Base-by-base conservation (phyloP, 30 jellyfish, hydroid and myxozoan species). In the Aurelia sp. region DNA sequence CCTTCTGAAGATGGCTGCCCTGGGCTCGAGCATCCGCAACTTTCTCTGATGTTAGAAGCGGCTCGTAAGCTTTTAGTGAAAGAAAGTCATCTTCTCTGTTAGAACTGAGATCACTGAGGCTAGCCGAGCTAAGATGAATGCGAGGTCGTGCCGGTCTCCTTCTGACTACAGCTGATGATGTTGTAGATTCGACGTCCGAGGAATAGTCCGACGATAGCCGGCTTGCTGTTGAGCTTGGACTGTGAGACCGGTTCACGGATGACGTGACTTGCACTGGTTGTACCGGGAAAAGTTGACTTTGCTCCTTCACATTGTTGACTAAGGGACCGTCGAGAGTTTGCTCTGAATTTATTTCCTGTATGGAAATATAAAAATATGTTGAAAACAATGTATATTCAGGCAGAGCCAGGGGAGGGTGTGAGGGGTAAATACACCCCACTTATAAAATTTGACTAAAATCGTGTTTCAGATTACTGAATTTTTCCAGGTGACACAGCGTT, bases 81-180 rank as follows among this genome's bases (percentile, higher is more conserved):
- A 70, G 63, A 11, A 57, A 24, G 18, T 58, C 88, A 8, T 73
- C 93, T 10, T 72, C 93, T 33, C 66, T 84, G 40, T 78, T 67
- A 40, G 67, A 44, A 9, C 55, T 75, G 55, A 84, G 82, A 67
- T 88, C 91, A 30, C 90, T 78, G 47, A 88, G 71, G 52, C 89
- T 88, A 22, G 89, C 91, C 22, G 89, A 88, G 71, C 96, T 88
- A 20, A 88, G 85, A 76, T 74, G 86, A 77, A 88, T 76, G 15
- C 71, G 79, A 21, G 96, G 96, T 53, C 72, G 70, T 18, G 87
- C 90, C 17, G 96, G 96, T 35, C 96, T 77, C 78, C 84, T 78
- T 61, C 69, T 70, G 27, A 88, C 62, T 55, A 40, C 62, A 12
- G 53, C 60, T 40, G 93, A 84, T 24, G 91, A 81, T 53, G 93